Evolutionary conservation across 2,113 vertebrate species (phyloP), one percentile per base, ranked within the genome.

Genomic region (Mesocricetus auratus): DNA sequence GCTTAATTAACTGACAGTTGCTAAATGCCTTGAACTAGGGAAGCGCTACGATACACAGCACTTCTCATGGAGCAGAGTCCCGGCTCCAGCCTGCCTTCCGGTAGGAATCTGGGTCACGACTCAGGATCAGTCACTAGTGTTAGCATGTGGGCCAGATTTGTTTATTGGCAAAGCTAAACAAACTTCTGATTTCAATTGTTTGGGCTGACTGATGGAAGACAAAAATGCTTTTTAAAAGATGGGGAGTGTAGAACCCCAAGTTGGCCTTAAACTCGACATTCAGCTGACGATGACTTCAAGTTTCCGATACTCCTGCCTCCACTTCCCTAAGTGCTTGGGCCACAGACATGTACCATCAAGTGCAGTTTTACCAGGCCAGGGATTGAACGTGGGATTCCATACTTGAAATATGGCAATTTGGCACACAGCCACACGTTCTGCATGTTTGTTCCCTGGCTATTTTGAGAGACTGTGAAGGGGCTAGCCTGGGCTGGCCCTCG

Each of bases 21-120:
- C 39, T 53, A 83, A 92, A 88, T 12, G 31, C 58, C 50, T 90
- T 69, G 69, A 91, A 86, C 89, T 94, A 7, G 24, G 73, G 88
- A 81, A 45, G 22, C 13, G 39, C 68, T 86, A 36, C 50, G 94
- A 93, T 77, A 91, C 50, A 73, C 42, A 79, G 64, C 66, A n/a
- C n/a, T 22, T 77, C 73, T 82, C 66, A 3, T 33, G 58, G 62
- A 69, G 45, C 15, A 42, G 45, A 33, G n/a, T 56, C 69, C 56
- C 11, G 0, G 5, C 73, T 45, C 87, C 4, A 33, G 50, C 74
- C 92, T 90, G 83, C 69, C 79, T 81, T 74, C 68, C 26, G 6
- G 64, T n/a, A 12, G 47, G 58, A 3, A 24, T 22, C 10, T 60
- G 58, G 19, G 42, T 92, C 64, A 0, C 33, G 56, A 92, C 31